Base-by-base conservation (phyloP, 2,888 invertebrate genomes). In the Lepidocyrtoides sp. region DNA sequence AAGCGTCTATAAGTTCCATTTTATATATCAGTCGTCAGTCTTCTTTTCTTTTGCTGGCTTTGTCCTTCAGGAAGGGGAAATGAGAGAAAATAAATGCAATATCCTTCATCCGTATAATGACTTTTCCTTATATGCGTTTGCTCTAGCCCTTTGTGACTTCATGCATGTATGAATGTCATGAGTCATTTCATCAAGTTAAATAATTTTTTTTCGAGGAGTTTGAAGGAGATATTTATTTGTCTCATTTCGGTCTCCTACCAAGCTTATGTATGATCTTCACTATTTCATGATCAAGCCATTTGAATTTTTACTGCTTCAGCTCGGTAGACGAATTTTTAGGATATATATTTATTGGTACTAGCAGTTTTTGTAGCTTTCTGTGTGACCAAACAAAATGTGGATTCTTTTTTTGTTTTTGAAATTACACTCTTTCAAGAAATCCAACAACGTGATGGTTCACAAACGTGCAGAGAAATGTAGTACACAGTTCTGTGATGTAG, bases 151-250 rank as follows among this genome's bases (percentile, higher is more conserved):
- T 82, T 66, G 36, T 82, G 23, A 36, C 51, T 41, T 57, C 77
- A 86, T 86, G 77, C 86, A 86, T 77, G 44, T 17, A 41, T 60
- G 60, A 77, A 60, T 86, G 86, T 86, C 86, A 63, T 77, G 77
- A 86, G 63, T 44, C 75, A 86, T 77, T 86, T 86, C 86, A 86
- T 60, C 75, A 54, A 77, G 48, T 57, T 84, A 77, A 77, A 77
- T 81, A 48, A 48, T 17, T 51, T 81, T 57, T 44, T 36, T 63
- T 36, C 23, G 20, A 23, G 32, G 63, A 63, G 41, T 48, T 51
- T 44, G 77, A 77, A 26, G 48, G 51, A 17, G 63, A 63, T n/a
- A n/a, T n/a, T n/a, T 29, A 44, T 29, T 2, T 57, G 57, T 81
- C n/a, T 57, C 32, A 14, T 17, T 77, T 14, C 32, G 36, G 17